phyloP scores from a whole-genome alignment of 2,888 invertebrate species.

The Strigamia maritima region DNA sequence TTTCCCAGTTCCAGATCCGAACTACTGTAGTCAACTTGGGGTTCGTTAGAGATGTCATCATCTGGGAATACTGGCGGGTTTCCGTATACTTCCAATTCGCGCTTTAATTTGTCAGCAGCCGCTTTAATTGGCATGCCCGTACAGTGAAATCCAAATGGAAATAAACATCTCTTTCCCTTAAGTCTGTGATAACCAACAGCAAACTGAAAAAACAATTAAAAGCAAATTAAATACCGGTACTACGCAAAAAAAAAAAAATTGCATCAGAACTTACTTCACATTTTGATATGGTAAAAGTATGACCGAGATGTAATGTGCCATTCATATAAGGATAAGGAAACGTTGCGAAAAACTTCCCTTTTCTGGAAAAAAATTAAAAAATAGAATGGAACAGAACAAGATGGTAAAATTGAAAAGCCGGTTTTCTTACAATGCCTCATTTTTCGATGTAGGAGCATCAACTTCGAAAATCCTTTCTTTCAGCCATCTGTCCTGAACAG shows the following conservation, averaged over 20 bases:
- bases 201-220: slow-evolving; percentile 62
- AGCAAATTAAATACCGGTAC: not conserved
- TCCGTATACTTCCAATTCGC: slow-evolving; percentile 88
- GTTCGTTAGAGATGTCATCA: slow-evolving; percentile 48
- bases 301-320: slow-evolving; percentile 94
- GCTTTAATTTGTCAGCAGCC: slow-evolving; percentile 92
- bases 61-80: slow-evolving; percentile 85
- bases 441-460: slow-evolving; percentile 65
- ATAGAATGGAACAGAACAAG: not conserved
- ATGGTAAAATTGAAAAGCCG: not conserved
- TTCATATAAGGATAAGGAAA: slow-evolving; percentile 99
- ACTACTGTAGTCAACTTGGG: slow-evolving; percentile 55
- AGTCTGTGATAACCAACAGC: slow-evolving; percentile 86
- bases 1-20: slow-evolving; percentile 47
- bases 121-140: slow-evolving; percentile 99
- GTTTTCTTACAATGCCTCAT: not conserved
- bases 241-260: not conserved
- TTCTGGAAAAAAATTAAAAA: slow-evolving; percentile 26
- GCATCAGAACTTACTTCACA: slow-evolving; percentile 71
- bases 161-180: slow-evolving; percentile 83
- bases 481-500: slow-evolving; percentile 84
- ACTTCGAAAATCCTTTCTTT: slow-evolving; percentile 73
- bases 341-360: slow-evolving; percentile 84
- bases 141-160: slow-evolving; percentile 98
- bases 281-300: slow-evolving; percentile 94